Base-by-base conservation (phyloP, 1,140 invertebrate species). In the Drosophila saltans region DNA sequence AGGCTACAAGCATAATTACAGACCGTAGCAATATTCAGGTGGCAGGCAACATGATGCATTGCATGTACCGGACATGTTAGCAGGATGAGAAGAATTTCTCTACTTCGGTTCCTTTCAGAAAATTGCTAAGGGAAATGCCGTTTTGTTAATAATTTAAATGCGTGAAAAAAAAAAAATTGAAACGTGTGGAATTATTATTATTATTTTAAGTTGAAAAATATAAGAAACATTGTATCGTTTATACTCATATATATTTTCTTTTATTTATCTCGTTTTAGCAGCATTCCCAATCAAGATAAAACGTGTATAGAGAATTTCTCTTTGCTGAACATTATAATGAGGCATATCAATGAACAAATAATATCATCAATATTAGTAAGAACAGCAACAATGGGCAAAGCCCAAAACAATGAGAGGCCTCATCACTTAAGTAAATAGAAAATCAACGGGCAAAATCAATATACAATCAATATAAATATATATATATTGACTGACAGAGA, bases 361-460 rank as follows among this genome's bases (percentile, higher is more conserved):
- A 72, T 88, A 80, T 80, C 68, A 65, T 28, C 39, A 58, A 59
- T 62, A 75, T 69, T 69, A 78, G 69, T 39, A 68, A 65, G 68
- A 67, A 41, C 28, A 64, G 40, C 48, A 68, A 71, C 21, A 64
- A 72, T 60, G 76, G 70, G 45, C 78, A 76, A 43, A 64, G 73
- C 66, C 52, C 43, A 65, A 77, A 74, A 69, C 69, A 79, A 76
- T 72, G 66, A 67, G 24, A 52, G 45, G 63, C 56, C 68, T 60
- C 82, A 82, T 78, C 79, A 89, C 84, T 83, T 86, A 72, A 86
- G 70, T 78, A 86, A 86, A 89, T 86, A 89, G 76, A 86, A 89
- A 86, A 89, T 89, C 84, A 89, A 80, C 74, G 74, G 59, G 72
- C 57, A 78, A 69, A 89, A 89, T 89, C 85, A 89, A 88, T 89